Evolutionary conservation across 2,113 vertebrate genomes (phyloP).

Genomic region (Brachyistius frenatus): DNA sequence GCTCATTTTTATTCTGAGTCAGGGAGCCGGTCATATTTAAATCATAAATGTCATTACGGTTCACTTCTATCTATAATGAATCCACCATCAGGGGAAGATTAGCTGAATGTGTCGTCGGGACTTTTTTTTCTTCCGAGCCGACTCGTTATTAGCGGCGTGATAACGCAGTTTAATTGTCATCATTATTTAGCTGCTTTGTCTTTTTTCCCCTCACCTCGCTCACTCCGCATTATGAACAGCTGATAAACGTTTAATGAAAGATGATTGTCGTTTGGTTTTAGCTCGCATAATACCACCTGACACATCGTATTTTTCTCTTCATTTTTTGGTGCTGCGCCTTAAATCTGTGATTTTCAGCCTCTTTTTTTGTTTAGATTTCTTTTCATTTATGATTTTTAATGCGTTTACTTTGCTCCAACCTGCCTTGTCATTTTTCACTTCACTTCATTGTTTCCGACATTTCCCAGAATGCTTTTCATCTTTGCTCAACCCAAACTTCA

Average conservation of each 20-base stretch:
- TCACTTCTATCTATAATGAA: constrained; percentile 72
- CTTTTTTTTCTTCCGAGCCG: neutral
- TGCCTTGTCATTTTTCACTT: neutral
- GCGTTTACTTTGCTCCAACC: too few relatives aligned
- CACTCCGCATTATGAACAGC: constrained; percentile 15
- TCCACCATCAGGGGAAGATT: constrained; percentile 64
- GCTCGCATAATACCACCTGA: constrained; percentile 10
- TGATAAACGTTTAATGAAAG: constrained; percentile 60
- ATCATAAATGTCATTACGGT: constrained; percentile 71
- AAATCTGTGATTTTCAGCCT: too few relatives aligned
- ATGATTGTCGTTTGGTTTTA: constrained; percentile 5
- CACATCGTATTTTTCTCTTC: neutral
- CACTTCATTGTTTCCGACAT: neutral
- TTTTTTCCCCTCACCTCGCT: neutral
- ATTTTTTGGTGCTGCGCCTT: too few relatives aligned
- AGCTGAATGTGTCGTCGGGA: constrained; percentile 14
- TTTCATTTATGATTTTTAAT: neutral
- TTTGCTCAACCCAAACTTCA: too few relatives aligned
- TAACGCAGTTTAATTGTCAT: constrained; percentile 63
- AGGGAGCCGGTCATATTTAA: constrained; percentile 56
- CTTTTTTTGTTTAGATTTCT: neutral
- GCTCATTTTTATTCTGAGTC: constrained; percentile 49
- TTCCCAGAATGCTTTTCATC: neutral
- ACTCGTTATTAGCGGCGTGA: constrained; percentile 44
- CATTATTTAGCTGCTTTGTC: constrained; percentile 43